A percentile compares a stretch with the other conserved stretches of the same genome.
phyloP scores from a whole-genome alignment of 2,888 invertebrate genomes.

The Chaitophorus viminalis region DNA sequence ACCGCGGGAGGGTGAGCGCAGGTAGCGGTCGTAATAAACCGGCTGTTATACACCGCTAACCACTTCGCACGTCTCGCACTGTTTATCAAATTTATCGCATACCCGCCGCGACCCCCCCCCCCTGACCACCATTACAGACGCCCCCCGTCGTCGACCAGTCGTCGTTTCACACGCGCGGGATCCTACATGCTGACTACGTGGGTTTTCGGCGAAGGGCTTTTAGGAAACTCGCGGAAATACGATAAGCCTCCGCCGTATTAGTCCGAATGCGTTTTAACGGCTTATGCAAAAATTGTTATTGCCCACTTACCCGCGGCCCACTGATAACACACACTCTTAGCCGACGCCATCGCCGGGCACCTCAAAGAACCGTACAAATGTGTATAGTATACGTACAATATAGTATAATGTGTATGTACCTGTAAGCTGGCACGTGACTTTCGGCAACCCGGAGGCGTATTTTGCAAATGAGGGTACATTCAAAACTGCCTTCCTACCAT shows the following conservation, averaged over 20 bases:
- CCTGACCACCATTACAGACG: neutral
- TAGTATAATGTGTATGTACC: no score
- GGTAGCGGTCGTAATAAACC: conserved; percentile 42
- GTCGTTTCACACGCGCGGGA: neutral
- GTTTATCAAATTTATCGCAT: conserved; percentile 46
- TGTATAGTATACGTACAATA: no score
- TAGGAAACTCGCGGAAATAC: neutral
- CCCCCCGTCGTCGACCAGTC: neutral
- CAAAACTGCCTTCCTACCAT: no score
- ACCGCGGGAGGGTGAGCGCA: neutral
- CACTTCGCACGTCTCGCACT: conserved; percentile 33
- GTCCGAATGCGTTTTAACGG: conserved; percentile 29
- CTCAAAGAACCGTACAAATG: no score
- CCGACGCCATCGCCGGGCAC: neutral
- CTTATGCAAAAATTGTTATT: conserved; percentile 45
- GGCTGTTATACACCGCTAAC: conserved; percentile 37
- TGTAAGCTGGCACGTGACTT: neutral
- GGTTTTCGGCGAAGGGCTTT: conserved; percentile 32
- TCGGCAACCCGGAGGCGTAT: neutral
- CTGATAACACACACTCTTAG: no score
- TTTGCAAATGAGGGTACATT: no score
- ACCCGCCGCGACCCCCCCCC: neutral
- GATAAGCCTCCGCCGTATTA: conserved; percentile 30
- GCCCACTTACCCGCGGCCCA: neutral
- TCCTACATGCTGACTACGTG: neutral